Conservation (phyloP, 2,888 invertebrate species). For the Zootermopsis nevadensis region DNA sequence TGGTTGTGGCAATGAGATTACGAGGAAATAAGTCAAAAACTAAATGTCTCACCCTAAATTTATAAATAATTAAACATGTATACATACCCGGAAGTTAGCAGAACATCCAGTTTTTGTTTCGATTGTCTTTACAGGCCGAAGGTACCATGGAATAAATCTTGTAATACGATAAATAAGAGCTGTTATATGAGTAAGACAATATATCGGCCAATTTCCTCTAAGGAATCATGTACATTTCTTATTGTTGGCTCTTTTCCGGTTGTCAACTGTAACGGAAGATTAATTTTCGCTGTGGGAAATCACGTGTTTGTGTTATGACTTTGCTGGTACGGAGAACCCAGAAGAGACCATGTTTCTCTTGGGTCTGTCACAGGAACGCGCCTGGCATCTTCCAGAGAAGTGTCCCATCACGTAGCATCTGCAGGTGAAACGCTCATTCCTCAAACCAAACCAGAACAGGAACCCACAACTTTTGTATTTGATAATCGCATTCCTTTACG, state of each 20-base stretch:
- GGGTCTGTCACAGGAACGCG: not conserved
- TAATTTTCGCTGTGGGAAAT: conserved; percentile 17
- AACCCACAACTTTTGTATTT: no score
- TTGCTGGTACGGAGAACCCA: not conserved
- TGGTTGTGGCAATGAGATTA: no score
- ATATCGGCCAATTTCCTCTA: not conserved
- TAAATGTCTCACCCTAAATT: no score
- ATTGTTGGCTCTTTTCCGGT: not conserved
- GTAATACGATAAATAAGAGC: not conserved
- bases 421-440: no score
- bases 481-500: no score
- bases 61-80: no score
- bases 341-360: not conserved
- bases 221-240: not conserved
- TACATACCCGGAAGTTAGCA: no score
- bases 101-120: no score
- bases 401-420: no score
- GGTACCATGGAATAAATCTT: not conserved
- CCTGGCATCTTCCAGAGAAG: not conserved
- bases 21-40: no score
- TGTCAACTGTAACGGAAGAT: not conserved
- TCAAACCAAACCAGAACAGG: no score
- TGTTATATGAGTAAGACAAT: not conserved
- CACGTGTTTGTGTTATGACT: not conserved
- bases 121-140: no score